phyloP scores from a whole-genome alignment of 2,797 vertebrate genomes.

The Labroides dimidiatus region DNA sequence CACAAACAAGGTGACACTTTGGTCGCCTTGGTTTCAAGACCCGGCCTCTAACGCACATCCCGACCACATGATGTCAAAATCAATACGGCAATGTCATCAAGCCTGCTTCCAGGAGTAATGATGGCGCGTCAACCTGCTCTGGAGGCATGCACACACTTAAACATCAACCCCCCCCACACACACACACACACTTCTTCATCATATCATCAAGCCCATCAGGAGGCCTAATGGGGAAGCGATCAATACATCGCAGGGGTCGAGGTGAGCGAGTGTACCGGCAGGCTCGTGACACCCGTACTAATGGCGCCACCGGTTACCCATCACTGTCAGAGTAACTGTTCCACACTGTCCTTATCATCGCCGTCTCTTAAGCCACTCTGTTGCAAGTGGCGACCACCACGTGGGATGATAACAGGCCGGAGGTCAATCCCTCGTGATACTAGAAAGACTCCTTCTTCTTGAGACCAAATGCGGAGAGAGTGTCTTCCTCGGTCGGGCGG shows the following conservation, averaged over 20 bases:
- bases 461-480: constrained; percentile 37
- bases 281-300: constrained; percentile 73
- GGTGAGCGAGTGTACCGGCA: constrained; percentile 44
- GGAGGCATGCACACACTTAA: constrained; percentile 64
- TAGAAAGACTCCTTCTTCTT: constrained; percentile 12
- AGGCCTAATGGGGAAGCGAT: constrained; percentile 71
- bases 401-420: constrained; percentile 55
- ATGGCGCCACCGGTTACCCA: constrained; percentile 42
- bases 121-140: constrained; percentile 50
- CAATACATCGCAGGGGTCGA: constrained; percentile 72
- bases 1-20: constrained; percentile 76
- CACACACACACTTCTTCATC: constrained; percentile 75
- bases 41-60: constrained; percentile 53
- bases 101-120: constrained; percentile 59
- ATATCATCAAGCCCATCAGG: constrained; percentile 79
- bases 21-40: constrained; percentile 64
- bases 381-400: constrained; percentile 18
- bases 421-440: constrained; percentile 79
- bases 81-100: constrained; percentile 79
- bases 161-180: constrained; percentile 39
- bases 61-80: constrained; percentile 79
- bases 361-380: constrained; percentile 67
- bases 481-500: background rate
- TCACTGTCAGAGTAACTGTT: constrained; percentile 63
- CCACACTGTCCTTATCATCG: constrained; percentile 62